A percentile compares a stretch with the other conserved stretches of the same genome.
Evolutionary conservation across 2,113 vertebrate species (phyloP).

Genomic region (Nestor notabilis): DNA sequence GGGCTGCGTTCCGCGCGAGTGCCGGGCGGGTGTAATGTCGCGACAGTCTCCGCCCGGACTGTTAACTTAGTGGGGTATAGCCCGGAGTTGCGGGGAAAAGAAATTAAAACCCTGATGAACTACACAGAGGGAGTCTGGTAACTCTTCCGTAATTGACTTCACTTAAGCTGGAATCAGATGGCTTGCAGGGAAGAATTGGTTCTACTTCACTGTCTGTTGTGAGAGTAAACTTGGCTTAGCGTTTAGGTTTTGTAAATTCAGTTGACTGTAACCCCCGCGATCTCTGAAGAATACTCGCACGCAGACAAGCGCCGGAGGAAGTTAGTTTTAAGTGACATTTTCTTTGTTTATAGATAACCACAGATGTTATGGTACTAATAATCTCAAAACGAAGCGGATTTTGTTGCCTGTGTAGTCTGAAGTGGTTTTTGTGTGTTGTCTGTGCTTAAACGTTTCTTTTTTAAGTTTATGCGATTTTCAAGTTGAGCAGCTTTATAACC

Average conservation of each 20-base stretch:
- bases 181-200: background rate
- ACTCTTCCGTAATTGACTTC: rapidly evolving
- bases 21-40: rapidly evolving
- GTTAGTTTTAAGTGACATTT: background rate
- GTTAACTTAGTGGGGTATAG: rapidly evolving
- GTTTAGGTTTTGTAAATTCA: background rate
- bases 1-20: rapidly evolving
- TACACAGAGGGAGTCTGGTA: rapidly evolving
- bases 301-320: rapidly evolving
- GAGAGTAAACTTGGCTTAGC: background rate
- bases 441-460: rapidly evolving
- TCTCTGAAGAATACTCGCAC: background rate
- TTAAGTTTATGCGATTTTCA: background rate
- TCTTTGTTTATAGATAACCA: background rate
- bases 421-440: rapidly evolving
- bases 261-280: background rate
- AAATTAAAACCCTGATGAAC: rapidly evolving
- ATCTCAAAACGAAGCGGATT: background rate
- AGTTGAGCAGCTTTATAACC: background rate
- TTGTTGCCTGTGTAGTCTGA: background rate
- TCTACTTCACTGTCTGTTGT: rapidly evolving
- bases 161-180: background rate
- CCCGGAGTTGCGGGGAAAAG: rapidly evolving
- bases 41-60: too few relatives aligned
- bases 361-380: background rate